Evolutionary conservation across 2,113 vertebrate species (phyloP), one percentile per base, ranked within the genome.

Genomic region (Desmodus rotundus): DNA sequence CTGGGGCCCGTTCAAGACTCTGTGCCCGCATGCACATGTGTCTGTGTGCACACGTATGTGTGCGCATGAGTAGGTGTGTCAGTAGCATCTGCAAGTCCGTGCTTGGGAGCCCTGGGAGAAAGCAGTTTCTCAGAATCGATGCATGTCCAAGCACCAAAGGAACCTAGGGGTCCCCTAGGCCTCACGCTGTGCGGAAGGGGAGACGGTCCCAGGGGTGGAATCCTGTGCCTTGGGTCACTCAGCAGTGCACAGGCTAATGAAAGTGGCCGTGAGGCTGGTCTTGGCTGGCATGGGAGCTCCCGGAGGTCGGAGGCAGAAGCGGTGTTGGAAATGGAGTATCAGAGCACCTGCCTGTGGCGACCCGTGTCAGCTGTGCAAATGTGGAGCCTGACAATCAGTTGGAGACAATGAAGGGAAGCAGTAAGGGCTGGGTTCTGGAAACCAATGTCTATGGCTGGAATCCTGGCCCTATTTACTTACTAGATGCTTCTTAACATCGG

Each of bases 11-110:
- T 73, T 74, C 14, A 38, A 70, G 38, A 56, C 50, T n/a, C 43
- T 80, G 26, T 7, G 22, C 63, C 12, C 7, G 0, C 0, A 0
- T 58, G n/a, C 22, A 33, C 15, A 15, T 24, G 20, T 9, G 10
- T 76, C 9, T 13, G 13, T 22, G 20, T 13, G 15, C 11, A 5
- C 58, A 58, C 1, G 2, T 20, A 54, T 20, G 26, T 9, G 10
- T 63, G 16, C 10, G 12, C 19, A 0, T 45, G 17, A 28, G 28
- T 47, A 41, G 80, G 68, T 31, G 17, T 1, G 1, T 50, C 3
- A 0, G 24, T 7, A 65, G 67, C 73, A 31, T 41, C 83, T 78
- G 73, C 67, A 15, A 41, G 41, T 19, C 22, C 36, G 12, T 73
- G 83, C 36, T 82, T 36, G 16, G 33, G 9, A 80, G 47, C 65